Percentiles rank a stretch among this genome's conserved stretches.
These are phyloP conservation scores for Oceanodroma tethys DNA, from an alignment of 2,113 vertebrate species.

Conservation along the genomic window DNA sequence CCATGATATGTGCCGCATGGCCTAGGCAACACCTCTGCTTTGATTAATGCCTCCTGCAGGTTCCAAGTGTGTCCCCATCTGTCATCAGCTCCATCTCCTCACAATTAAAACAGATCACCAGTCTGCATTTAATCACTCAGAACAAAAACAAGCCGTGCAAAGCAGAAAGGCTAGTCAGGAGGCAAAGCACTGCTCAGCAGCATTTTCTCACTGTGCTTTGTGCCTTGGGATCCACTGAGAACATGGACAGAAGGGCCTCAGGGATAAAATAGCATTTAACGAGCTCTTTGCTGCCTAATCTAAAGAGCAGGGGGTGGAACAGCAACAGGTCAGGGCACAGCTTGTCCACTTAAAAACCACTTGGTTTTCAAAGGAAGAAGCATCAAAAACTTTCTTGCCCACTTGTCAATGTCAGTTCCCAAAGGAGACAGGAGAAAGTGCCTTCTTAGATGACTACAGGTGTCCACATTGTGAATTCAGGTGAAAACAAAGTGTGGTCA, in stretches of 20 bases:
- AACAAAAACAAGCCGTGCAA: background rate
- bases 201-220: background rate
- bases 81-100: background rate
- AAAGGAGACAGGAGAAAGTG: background rate
- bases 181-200: background rate
- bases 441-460: background rate
- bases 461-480: background rate
- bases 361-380: background rate
- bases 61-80: background rate
- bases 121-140: background rate
- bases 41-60: background rate
- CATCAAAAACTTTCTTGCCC: background rate
- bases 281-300: background rate
- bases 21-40: background rate
- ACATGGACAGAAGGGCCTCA: background rate
- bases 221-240: background rate
- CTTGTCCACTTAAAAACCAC: background rate
- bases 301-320: background rate
- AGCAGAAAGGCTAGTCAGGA: background rate
- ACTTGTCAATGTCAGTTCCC: background rate
- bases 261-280: background rate
- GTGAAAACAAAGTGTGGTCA: background rate
- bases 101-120: background rate
- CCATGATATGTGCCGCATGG: background rate
- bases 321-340: background rate